Percentiles rank a stretch among this genome's conserved stretches.
Evolutionary conservation across 2,888 invertebrate species (phyloP).

Genomic region (Ectemnius cavifrons): DNA sequence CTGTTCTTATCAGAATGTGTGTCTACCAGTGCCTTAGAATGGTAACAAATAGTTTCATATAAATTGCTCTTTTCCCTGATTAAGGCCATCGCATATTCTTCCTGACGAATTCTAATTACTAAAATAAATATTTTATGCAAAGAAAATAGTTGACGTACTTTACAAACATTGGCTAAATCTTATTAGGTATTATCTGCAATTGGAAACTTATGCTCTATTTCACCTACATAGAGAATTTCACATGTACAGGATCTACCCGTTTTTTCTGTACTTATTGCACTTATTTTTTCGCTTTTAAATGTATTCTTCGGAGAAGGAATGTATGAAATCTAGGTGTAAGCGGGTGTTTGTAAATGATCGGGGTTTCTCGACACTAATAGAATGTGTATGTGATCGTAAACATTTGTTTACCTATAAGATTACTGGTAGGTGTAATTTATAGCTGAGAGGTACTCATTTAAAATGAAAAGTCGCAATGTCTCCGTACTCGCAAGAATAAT

Average conservation of each 20-base stretch:
- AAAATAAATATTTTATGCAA: conserved; percentile 61
- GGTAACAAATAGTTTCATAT: conserved; percentile 49
- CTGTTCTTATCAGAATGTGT: conserved; percentile 29
- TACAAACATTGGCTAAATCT: conserved; percentile 50
- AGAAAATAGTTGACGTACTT: conserved; percentile 46
- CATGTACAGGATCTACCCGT: conserved; percentile 31
- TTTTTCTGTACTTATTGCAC: conserved; percentile 34
- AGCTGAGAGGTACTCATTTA: too few species aligned
- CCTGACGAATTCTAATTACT: conserved; percentile 45
- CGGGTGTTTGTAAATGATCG: conserved; percentile 35
- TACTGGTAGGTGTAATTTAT: too few species aligned
- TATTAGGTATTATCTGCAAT: conserved; percentile 34
- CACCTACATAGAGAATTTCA: conserved; percentile 30
- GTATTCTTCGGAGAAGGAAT: conserved; percentile 47
- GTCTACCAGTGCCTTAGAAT: conserved; percentile 41
- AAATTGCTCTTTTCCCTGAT: conserved; percentile 40
- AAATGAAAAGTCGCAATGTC: too few species aligned
- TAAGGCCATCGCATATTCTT: conserved; percentile 56
- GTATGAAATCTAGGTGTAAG: conserved; percentile 46
- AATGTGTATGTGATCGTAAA: too few species aligned
- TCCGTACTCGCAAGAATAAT: too few species aligned
- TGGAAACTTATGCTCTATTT: conserved; percentile 45
- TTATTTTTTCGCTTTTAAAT: conserved; percentile 29
- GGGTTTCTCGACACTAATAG: conserved; percentile 8
- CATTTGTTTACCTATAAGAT: too few species aligned